phyloP scores from a whole-genome alignment of 2,113 vertebrate species.

The Colius striatus region DNA sequence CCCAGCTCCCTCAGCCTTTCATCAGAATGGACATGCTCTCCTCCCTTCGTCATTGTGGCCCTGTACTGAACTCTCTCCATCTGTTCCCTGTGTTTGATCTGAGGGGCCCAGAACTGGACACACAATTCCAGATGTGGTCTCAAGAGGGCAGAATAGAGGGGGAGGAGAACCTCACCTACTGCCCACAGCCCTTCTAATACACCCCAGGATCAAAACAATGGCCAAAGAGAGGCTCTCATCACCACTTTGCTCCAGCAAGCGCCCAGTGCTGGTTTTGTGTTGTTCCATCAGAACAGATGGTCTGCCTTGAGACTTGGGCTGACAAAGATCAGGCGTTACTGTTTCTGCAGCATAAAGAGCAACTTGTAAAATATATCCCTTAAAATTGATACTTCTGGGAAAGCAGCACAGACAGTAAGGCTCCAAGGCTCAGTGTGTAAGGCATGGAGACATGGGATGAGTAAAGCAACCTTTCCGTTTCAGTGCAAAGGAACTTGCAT shows the following conservation, averaged over 20 bases:
- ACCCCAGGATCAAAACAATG: background rate
- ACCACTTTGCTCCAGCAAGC: fast-evolving
- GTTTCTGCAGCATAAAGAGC: background rate
- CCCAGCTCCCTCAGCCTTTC: too few species aligned
- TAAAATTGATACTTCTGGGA: background rate
- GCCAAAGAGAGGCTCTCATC: background rate
- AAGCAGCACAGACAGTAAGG: background rate
- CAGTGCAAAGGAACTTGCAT: background rate
- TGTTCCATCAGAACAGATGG: background rate
- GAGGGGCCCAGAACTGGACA: too few species aligned
- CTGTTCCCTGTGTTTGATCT: too few species aligned
- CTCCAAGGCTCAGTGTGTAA: background rate
- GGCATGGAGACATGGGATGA: background rate
- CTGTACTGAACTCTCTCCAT: too few species aligned
- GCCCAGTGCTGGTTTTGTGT: background rate
- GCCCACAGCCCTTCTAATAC: too few species aligned
- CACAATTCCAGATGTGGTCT: too few species aligned
- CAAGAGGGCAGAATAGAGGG: too few species aligned
- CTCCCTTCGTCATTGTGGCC: too few species aligned
- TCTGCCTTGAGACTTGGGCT: background rate
- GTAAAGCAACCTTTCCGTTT: background rate
- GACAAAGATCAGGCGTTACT: background rate
- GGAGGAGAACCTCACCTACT: too few species aligned
- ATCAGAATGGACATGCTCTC: too few species aligned
- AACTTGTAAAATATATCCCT: background rate